Percentiles rank a stretch among this genome's conserved stretches.
phyloP scores from a whole-genome alignment of 2,797 vertebrate species.

The Lacerta viridis region DNA sequence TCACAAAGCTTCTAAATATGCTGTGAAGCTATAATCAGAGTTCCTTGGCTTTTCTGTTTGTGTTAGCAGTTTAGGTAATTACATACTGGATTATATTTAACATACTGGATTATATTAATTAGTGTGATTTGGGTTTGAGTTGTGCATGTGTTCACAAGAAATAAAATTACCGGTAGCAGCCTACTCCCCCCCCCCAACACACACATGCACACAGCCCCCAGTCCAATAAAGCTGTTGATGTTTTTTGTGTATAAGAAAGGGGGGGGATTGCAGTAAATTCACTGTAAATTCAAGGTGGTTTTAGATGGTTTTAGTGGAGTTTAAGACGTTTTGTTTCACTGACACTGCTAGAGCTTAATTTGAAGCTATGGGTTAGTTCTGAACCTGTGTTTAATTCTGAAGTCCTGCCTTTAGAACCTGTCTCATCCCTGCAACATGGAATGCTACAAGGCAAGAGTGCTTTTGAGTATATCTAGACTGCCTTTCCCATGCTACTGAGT shows the following conservation, averaged over 20 bases:
- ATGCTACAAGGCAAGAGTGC: background rate
- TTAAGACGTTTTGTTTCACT: background rate
- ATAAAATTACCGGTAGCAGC: constrained; percentile 37
- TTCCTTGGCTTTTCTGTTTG: constrained; percentile 69
- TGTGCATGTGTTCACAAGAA: constrained; percentile 55
- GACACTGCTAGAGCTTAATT: constrained; percentile 12
- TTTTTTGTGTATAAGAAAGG: constrained; percentile 12
- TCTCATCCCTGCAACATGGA: background rate
- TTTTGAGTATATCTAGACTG: background rate
- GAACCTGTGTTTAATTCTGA: background rate
- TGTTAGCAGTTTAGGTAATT: constrained; percentile 73
- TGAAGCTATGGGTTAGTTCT: constrained; percentile 33
- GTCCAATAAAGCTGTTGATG: constrained; percentile 18
- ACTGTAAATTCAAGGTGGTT: background rate
- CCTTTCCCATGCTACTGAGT: background rate
- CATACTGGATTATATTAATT: constrained; percentile 64
- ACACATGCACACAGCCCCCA: background rate
- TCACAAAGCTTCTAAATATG: constrained; percentile 66
- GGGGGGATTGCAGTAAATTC: background rate
- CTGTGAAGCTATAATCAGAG: constrained; percentile 56
- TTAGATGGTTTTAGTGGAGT: background rate
- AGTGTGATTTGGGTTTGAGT: constrained; percentile 69
- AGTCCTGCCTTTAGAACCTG: background rate
- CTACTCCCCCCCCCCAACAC: background rate
- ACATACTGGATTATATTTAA: constrained; percentile 74